These are phyloP conservation scores for Microcebus lehilahytsara DNA, from an alignment of 2,113 vertebrate species.

Conservation along the genomic window DNA sequence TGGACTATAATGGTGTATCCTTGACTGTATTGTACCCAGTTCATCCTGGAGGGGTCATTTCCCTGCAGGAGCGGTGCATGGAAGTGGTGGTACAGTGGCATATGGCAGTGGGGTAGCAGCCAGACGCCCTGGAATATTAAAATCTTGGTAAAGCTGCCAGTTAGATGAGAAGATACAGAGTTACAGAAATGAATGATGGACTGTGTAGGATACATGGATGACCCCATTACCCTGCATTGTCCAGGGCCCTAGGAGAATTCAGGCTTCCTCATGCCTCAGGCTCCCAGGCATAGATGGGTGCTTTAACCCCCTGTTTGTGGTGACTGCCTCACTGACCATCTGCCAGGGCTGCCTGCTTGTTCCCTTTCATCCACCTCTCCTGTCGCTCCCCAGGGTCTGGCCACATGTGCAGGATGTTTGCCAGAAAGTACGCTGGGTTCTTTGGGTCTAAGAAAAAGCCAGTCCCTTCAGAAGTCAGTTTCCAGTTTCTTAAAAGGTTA, in stretches of 20 bases:
- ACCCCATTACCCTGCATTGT: not conserved
- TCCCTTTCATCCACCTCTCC: not conserved
- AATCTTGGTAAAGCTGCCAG: not conserved
- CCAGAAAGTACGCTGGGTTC: not conserved
- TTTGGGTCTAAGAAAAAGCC: not conserved
- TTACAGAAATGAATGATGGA: not conserved
- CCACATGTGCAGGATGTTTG: not conserved
- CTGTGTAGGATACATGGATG: not conserved
- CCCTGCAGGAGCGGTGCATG: not conserved
- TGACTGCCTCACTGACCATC: not conserved
- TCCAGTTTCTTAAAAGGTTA: not conserved
- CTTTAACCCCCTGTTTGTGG: not conserved
- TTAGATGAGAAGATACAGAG: not conserved
- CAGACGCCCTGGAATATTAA: not conserved
- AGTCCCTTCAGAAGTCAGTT: not conserved
- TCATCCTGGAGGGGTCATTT: not conserved
- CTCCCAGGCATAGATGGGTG: not conserved
- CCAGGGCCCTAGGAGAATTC: not conserved
- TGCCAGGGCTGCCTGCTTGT: not conserved
- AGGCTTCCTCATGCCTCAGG: not conserved
- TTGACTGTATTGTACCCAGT: rapidly evolving
- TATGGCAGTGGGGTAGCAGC: rapidly evolving
- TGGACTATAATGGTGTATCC: rapidly evolving
- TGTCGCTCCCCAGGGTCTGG: not conserved
- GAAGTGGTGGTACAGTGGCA: no score